phyloP scores from a whole-genome alignment of 2,888 invertebrate species.

The Eupithecia insigniata region DNA sequence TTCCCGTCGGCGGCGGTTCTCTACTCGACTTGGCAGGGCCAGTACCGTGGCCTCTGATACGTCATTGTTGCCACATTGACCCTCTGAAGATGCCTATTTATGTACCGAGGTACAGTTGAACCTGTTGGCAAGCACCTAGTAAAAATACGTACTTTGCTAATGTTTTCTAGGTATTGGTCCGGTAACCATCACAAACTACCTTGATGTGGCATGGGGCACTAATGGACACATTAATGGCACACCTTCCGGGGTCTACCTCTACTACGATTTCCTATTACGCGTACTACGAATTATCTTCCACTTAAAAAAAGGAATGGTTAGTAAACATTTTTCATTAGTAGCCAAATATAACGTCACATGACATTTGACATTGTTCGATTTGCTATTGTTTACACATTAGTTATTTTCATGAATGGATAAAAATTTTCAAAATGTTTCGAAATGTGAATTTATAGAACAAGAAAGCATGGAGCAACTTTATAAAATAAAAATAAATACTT shows the following conservation, averaged over 20 bases:
- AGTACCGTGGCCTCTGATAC: no score
- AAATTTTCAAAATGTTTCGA: neutral
- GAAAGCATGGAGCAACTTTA: neutral
- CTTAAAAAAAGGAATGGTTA: neutral
- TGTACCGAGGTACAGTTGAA: neutral
- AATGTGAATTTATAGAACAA: neutral
- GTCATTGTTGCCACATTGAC: no score
- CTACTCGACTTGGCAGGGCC: no score
- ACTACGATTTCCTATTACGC: neutral
- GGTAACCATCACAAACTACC: neutral
- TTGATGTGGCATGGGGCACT: neutral
- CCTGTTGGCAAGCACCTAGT: neutral
- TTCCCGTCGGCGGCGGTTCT: no score
- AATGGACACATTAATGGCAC: constrained; percentile 10
- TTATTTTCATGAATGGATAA: neutral
- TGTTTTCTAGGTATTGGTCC: neutral
- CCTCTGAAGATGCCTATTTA: no score
- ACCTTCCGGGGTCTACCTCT: neutral
- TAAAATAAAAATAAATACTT: no score
- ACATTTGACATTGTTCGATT: neutral
- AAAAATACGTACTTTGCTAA: neutral
- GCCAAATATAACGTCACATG: neutral
- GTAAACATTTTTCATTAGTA: neutral
- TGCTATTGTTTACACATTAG: neutral
- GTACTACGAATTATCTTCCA: neutral